A percentile compares a stretch with the other conserved stretches of the same genome.
These are phyloP conservation scores for Bombus ignitus DNA, from an alignment of 1,140 invertebrate species.

Conservation along the genomic window DNA sequence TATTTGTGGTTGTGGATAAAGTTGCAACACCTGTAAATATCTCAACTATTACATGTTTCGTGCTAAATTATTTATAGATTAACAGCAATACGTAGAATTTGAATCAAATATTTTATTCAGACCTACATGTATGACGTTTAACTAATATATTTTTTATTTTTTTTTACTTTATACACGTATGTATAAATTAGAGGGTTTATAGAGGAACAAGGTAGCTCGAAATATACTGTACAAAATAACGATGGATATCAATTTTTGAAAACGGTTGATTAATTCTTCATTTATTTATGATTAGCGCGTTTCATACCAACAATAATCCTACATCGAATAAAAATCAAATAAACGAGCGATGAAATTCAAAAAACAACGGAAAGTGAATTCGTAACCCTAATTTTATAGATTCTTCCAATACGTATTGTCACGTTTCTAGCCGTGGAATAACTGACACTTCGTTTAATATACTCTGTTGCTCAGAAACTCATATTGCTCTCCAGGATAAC, in stretches of 20 bases:
- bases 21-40: too few species aligned
- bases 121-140: too few species aligned
- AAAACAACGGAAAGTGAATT: too few species aligned
- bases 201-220: not conserved
- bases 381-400: too few species aligned
- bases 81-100: too few species aligned
- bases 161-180: too few species aligned
- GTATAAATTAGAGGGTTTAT: not conserved
- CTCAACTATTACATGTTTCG: too few species aligned
- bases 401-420: too few species aligned
- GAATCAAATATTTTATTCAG: too few species aligned
- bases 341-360: not conserved
- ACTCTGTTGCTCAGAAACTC: not conserved
- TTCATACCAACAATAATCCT: not conserved
- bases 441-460: not conserved
- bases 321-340: not conserved
- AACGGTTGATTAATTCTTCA: not conserved
- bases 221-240: not conserved
- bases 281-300: not conserved
- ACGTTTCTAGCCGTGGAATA: not conserved
- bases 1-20: too few species aligned
- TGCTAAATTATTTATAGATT: too few species aligned
- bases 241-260: not conserved
- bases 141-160: not conserved
- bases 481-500: not conserved